Percentiles rank a stretch among this genome's conserved stretches.
These are phyloP conservation scores for Eupithecia centaureata DNA, from an alignment of 2,888 invertebrate species.

Conservation along the genomic window DNA sequence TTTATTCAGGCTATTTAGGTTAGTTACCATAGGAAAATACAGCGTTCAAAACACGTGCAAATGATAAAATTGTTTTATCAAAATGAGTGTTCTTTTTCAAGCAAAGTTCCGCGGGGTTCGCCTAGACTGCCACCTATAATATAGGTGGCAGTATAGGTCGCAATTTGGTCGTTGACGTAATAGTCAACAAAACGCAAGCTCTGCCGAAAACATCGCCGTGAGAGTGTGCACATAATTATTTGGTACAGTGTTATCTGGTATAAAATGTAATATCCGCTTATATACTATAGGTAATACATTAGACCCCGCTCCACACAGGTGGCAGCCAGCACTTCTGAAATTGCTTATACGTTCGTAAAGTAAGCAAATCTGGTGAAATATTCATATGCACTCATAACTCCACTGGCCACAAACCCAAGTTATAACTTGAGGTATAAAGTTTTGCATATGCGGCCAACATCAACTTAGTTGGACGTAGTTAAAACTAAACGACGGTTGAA, in stretches of 20 bases:
- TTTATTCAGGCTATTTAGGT: too few species aligned
- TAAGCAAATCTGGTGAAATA: constrained; percentile 22
- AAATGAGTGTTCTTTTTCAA: too few species aligned
- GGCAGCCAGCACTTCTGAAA: constrained; percentile 7
- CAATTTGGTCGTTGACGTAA: too few species aligned
- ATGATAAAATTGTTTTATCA: too few species aligned
- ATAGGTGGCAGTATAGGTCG: too few species aligned
- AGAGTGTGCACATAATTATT: too few species aligned
- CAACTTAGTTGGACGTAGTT: constrained; percentile 2
- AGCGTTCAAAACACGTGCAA: too few species aligned
- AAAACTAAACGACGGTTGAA: background rate
- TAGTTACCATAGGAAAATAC: too few species aligned
- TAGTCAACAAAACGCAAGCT: too few species aligned
- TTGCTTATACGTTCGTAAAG: constrained; percentile 5
- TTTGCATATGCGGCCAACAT: background rate
- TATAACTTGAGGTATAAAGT: constrained; percentile 10
- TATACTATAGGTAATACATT: background rate
- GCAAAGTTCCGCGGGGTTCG: too few species aligned
- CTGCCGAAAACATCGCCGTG: too few species aligned
- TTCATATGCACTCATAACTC: constrained; percentile 16
- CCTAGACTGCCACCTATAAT: too few species aligned
- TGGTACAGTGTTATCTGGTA: background rate
- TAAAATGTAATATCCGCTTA: background rate
- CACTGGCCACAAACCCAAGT: constrained; percentile 4
- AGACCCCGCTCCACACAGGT: background rate